Percentiles rank a stretch among this genome's conserved stretches.
Conservation (phyloP, 2,113 vertebrate species). For the Sminthopsis crassicaudata region DNA sequence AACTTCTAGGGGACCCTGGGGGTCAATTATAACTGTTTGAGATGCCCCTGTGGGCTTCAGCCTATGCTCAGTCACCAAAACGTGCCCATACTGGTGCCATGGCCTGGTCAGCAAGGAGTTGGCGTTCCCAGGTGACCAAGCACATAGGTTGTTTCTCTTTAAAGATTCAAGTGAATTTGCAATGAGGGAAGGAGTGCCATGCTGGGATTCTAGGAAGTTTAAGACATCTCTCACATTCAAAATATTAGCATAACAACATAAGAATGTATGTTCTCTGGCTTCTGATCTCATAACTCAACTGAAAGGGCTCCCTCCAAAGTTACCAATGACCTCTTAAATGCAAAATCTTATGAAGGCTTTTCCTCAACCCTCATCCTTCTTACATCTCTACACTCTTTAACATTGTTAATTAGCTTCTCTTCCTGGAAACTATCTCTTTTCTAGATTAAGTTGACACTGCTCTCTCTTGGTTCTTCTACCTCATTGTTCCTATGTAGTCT, state of each 20-base stretch:
- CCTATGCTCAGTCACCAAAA: not conserved
- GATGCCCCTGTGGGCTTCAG: not conserved
- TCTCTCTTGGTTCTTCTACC: not conserved
- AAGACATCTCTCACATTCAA: not conserved
- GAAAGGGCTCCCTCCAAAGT: not conserved
- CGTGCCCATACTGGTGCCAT: not conserved
- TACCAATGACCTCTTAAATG: not conserved
- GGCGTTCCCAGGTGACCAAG: not conserved
- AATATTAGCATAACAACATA: not conserved
- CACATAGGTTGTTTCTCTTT: not conserved
- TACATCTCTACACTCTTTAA: not conserved
- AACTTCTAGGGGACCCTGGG: not conserved
- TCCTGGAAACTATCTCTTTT: not conserved
- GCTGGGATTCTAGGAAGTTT: not conserved
- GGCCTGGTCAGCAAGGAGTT: not conserved
- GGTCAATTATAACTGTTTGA: not conserved
- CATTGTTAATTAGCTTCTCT: not conserved
- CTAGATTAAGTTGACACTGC: not conserved
- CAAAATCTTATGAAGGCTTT: not conserved
- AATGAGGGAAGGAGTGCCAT: not conserved
- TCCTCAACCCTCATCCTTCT: not conserved
- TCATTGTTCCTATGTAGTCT: not conserved
- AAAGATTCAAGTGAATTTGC: not conserved
- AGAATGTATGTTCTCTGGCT: not conserved
- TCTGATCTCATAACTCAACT: not conserved